Conservation (phyloP, 2,113 vertebrate species). For the Phalacrocorax pelagicus region DNA sequence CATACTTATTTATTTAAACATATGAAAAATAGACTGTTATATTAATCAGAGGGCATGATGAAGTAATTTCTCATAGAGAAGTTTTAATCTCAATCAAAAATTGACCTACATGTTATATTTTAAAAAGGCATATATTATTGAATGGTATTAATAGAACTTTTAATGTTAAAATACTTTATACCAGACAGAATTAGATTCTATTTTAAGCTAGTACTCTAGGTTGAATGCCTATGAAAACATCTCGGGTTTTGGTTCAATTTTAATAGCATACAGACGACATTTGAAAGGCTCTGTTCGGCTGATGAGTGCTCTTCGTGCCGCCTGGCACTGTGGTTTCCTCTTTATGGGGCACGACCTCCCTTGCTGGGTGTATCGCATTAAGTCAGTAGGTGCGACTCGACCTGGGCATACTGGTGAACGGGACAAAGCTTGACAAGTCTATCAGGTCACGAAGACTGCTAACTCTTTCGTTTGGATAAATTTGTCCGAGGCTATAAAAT, state of each 20-base stretch:
- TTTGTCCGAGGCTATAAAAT: not conserved
- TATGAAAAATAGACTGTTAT: not conserved
- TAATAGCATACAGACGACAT: not conserved
- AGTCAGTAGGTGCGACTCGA: not conserved
- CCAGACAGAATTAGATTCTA: constrained; percentile 29
- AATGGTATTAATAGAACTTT: constrained; percentile 48
- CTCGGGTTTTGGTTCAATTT: not conserved
- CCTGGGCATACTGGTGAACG: not conserved
- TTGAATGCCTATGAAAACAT: not conserved
- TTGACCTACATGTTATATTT: constrained; percentile 2
- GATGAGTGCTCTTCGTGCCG: not conserved
- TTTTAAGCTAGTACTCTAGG: constrained; percentile 2
- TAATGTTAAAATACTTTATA: constrained; percentile 41
- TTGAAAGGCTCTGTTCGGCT: not conserved
- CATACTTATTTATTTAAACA: constrained; percentile 41
- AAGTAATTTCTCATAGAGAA: not conserved
- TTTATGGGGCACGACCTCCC: not conserved
- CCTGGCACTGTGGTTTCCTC: not conserved
- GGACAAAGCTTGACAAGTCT: not conserved
- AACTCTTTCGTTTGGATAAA: not conserved
- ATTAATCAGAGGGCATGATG: constrained; percentile 31
- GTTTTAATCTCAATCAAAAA: constrained; percentile 42
- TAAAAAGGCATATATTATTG: constrained; percentile 53
- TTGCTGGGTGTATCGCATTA: not conserved
- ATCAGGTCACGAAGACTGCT: not conserved